Conservation (phyloP, 2,797 vertebrate species). For the Apodemus agrarius region DNA sequence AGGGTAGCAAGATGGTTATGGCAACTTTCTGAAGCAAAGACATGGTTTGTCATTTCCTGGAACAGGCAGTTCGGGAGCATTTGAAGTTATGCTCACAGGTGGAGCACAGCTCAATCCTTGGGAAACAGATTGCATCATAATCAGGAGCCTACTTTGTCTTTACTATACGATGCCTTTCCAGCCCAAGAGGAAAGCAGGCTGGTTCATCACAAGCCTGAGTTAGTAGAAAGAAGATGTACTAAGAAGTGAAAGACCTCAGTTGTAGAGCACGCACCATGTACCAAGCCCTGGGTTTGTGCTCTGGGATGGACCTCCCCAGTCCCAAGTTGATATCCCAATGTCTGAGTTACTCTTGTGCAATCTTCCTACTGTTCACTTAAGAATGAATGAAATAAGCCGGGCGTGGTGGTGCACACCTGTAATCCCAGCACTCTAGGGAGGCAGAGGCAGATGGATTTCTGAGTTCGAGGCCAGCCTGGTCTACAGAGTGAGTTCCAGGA, state of each 20-base stretch:
- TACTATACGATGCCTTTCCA: background rate
- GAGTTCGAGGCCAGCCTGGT: too few species aligned
- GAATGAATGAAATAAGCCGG: constrained; percentile 11
- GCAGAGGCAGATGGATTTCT: too few species aligned
- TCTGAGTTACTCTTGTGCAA: background rate
- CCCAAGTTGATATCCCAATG: background rate
- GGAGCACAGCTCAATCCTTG: background rate
- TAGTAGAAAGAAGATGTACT: background rate
- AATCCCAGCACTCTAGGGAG: too few species aligned
- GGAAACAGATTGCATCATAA: background rate
- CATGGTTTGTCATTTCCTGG: too few species aligned
- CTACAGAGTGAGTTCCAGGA: too few species aligned
- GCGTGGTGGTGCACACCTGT: too few species aligned
- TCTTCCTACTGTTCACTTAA: background rate
- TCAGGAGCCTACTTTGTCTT: background rate
- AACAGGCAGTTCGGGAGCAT: background rate
- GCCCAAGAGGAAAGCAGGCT: background rate
- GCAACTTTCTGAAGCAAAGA: background rate
- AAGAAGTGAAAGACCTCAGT: background rate
- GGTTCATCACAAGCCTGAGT: background rate
- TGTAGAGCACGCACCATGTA: background rate
- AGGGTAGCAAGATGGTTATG: background rate
- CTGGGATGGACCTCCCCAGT: background rate
- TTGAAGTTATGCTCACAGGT: background rate
- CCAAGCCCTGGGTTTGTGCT: background rate